Percentiles rank a stretch among this genome's conserved stretches.
Evolutionary conservation across 2,797 vertebrate genomes (phyloP).

Genomic region (Emydoidea blandingii): DNA sequence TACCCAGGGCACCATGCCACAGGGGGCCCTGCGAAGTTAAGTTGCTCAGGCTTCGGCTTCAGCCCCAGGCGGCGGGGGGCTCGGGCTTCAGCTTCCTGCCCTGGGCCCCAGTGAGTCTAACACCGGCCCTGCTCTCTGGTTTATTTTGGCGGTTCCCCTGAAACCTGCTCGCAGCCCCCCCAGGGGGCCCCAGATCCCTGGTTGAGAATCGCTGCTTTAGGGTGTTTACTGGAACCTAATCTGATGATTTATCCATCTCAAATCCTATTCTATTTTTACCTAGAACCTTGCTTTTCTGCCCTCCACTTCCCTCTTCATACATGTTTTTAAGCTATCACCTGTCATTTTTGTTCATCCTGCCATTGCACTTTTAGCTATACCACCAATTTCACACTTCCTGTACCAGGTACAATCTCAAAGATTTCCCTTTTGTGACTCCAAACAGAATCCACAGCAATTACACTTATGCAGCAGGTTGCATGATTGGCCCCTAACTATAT

Average conservation of each 20-base stretch:
- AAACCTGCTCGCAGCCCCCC: background rate
- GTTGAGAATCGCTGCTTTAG: background rate
- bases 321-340: background rate
- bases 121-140: background rate
- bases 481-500: background rate
- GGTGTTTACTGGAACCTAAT: accelerated
- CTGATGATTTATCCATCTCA: background rate
- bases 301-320: background rate
- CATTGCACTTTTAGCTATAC: background rate
- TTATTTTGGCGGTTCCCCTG: background rate
- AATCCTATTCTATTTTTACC: background rate
- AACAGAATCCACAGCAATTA: background rate
- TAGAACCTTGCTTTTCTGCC: background rate
- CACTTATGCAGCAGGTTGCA: background rate
- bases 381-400: background rate
- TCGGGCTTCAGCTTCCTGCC: too few relatives aligned
- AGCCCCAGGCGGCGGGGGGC: too few relatives aligned
- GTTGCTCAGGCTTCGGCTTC: too few relatives aligned
- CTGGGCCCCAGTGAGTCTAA: too few relatives aligned
- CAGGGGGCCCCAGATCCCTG: background rate
- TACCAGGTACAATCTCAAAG: background rate
- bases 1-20: too few relatives aligned
- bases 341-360: background rate
- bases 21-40: too few relatives aligned
- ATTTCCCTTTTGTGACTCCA: background rate